Evolutionary conservation across 2,113 vertebrate species (phyloP).

Genomic region (Mastomys natalensis): DNA sequence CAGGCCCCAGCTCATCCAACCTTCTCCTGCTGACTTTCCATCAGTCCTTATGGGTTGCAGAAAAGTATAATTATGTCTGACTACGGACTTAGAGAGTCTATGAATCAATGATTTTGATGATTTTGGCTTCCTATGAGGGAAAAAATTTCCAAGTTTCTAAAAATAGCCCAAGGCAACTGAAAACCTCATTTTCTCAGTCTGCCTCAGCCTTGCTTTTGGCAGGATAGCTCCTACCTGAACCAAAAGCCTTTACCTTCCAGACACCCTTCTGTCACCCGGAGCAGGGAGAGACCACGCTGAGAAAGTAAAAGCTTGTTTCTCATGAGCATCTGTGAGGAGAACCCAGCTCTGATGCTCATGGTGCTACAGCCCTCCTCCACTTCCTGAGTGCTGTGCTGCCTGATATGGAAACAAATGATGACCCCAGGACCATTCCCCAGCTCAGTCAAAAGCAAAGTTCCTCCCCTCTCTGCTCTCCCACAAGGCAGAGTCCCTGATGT

Average conservation of each 20-base stretch:
- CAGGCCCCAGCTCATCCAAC: background rate
- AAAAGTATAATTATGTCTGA: background rate
- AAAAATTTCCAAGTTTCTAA: background rate
- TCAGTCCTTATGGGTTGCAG: background rate
- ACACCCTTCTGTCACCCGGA: fast-evolving
- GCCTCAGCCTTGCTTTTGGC: background rate
- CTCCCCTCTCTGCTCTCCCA: background rate
- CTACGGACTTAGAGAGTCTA: background rate
- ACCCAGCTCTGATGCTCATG: background rate
- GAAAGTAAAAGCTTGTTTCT: background rate
- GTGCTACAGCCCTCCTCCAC: background rate
- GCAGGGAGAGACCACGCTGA: background rate
- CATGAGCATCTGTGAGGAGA: fast-evolving
- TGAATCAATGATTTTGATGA: background rate
- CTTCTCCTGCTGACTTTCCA: background rate
- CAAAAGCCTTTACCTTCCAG: background rate
- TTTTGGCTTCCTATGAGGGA: background rate
- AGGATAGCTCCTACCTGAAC: fast-evolving
- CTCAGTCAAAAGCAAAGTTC: too few species aligned
- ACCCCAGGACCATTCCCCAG: background rate
- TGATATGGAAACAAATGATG: background rate
- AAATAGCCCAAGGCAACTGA: background rate
- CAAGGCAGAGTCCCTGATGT: background rate
- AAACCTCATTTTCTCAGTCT: background rate
- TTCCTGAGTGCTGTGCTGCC: too few species aligned